Conservation (phyloP, 2,888 invertebrate genomes). For the Macroteleia sp. region DNA sequence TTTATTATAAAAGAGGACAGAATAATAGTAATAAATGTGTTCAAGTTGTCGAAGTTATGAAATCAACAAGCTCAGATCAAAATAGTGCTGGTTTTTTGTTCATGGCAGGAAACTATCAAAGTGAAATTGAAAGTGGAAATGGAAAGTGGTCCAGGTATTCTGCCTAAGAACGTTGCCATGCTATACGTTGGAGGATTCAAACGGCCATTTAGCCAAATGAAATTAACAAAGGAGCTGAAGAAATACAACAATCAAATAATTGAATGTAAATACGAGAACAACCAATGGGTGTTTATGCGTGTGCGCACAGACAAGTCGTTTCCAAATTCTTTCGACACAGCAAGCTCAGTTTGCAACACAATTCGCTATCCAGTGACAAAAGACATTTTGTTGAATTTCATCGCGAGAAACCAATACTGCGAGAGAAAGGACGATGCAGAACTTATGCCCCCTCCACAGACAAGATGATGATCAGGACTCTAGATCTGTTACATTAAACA, state of each 20-base stretch:
- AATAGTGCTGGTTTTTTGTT: no score
- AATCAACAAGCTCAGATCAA: no score
- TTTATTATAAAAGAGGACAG: no score
- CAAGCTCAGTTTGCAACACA: constrained; percentile 92
- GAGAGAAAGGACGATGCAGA: constrained; percentile 86
- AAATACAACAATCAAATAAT: constrained; percentile 96
- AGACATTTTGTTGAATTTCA: constrained; percentile 90
- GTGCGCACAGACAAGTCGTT: constrained; percentile 98
- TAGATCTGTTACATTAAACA: no score
- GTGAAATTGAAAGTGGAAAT: constrained; percentile 93
- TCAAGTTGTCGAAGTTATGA: no score
- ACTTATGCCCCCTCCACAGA: constrained; percentile 89
- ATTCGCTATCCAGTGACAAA: constrained; percentile 94
- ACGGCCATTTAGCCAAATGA: constrained; percentile 89
- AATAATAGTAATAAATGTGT: no score
- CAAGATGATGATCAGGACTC: constrained; percentile 80
- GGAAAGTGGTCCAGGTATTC: constrained; percentile 89
- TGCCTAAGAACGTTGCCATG: constrained; percentile 88
- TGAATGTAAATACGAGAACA: constrained; percentile 94
- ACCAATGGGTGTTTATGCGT: constrained; percentile 96
- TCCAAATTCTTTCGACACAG: constrained; percentile 95
- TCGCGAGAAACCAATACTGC: constrained; percentile 86
- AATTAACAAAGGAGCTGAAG: constrained; percentile 87
- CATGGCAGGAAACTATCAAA: no score
- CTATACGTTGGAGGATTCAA: constrained; percentile 91